A percentile compares a stretch with the other conserved stretches of the same genome.
These are phyloP conservation scores for Meiosimyza decipiens DNA, from an alignment of 2,888 invertebrate genomes.

Conservation along the genomic window DNA sequence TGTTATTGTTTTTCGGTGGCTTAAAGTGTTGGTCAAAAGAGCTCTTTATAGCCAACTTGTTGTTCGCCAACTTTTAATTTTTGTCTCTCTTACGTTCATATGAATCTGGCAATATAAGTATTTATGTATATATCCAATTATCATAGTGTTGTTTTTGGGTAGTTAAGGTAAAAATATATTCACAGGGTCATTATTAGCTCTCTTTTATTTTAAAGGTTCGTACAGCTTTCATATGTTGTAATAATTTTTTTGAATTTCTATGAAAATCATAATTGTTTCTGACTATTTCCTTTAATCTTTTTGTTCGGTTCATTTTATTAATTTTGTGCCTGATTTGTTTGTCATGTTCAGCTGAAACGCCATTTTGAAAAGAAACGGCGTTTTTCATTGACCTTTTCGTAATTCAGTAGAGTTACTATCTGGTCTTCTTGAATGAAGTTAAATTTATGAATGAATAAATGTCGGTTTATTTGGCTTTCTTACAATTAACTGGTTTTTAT, in stretches of 20 bases:
- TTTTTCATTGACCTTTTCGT: conserved; percentile 11
- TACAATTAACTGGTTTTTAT: conserved; percentile 21
- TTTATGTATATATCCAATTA: conserved; percentile 19
- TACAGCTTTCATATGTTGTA: conserved; percentile 17
- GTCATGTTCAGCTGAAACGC: conserved; percentile 3
- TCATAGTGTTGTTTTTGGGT: conserved; percentile 16
- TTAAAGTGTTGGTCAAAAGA: conserved; percentile 13
- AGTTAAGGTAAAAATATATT: conserved; percentile 18
- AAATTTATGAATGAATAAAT: conserved; percentile 19
- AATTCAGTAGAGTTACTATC: conserved; percentile 17
- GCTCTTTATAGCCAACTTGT: conserved; percentile 18
- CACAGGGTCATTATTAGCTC: conserved; percentile 32
- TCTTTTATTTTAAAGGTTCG: background rate
- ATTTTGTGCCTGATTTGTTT: conserved; percentile 20
- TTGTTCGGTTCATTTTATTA: background rate
- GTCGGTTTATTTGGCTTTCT: background rate
- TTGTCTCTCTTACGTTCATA: background rate
- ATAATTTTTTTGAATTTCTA: conserved; percentile 21
- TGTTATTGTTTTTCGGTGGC: conserved; percentile 2
- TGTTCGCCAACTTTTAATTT: background rate
- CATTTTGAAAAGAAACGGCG: conserved; percentile 6
- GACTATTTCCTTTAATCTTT: conserved; percentile 12
- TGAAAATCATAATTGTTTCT: conserved; percentile 33
- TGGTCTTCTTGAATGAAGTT: conserved; percentile 21
- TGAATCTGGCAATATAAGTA: conserved; percentile 4